Percentiles rank a stretch among this genome's conserved stretches.
Conservation (phyloP, 2,888 invertebrate genomes). For the Torymus tubicola region DNA sequence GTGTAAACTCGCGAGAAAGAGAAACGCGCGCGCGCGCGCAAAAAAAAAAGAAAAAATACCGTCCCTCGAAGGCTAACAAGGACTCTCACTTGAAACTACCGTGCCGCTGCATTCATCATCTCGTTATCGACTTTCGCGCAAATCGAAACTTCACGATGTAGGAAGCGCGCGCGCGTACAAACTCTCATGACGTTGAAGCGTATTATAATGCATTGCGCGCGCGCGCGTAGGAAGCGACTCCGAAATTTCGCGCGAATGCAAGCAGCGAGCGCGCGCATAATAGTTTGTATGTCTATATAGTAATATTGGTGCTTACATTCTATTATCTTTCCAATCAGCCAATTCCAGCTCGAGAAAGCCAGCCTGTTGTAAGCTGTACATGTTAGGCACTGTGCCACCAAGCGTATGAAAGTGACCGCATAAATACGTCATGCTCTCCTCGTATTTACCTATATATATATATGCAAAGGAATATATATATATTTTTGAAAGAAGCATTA, state of each 20-base stretch:
- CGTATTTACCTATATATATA: conserved; percentile 79
- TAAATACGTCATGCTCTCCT: conserved; percentile 85
- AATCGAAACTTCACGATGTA: background rate
- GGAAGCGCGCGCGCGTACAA: too few species aligned
- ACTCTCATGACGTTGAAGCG: too few species aligned
- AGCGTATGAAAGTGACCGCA: conserved; percentile 94
- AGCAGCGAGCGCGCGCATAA: background rate
- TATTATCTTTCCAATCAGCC: conserved; percentile 94
- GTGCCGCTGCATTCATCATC: background rate
- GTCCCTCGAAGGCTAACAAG: too few species aligned
- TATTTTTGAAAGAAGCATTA: background rate
- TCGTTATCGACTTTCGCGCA: conserved; percentile 21
- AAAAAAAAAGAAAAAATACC: too few species aligned
- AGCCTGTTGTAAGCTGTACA: conserved; percentile 90
- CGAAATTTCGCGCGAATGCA: background rate
- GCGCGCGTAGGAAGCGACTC: background rate
- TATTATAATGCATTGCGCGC: too few species aligned
- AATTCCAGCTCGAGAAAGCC: conserved; percentile 92
- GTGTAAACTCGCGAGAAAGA: too few species aligned
- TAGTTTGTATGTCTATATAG: conserved; percentile 5
- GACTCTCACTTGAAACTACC: background rate
- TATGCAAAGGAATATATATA: conserved; percentile 69
- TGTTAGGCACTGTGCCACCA: conserved; percentile 86
- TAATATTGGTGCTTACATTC: conserved; percentile 80
- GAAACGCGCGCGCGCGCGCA: too few species aligned